Conservation (phyloP, 2,113 vertebrate genomes). For the Ramphastos sulfuratus region DNA sequence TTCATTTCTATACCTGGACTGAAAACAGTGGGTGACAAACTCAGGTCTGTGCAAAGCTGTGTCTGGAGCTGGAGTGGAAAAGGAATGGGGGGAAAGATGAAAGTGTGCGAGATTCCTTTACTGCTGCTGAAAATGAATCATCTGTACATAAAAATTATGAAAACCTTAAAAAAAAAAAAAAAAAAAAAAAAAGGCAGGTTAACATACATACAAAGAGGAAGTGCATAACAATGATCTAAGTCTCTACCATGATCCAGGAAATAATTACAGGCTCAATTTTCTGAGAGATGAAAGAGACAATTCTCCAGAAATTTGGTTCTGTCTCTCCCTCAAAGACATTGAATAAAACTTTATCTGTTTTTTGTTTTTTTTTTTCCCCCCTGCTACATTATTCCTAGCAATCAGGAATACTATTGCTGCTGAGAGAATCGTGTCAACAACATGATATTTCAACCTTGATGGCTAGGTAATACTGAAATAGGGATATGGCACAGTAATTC, state of each 20-base stretch:
- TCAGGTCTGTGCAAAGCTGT: neutral
- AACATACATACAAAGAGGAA: conserved; percentile 8
- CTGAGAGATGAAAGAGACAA: conserved; percentile 9
- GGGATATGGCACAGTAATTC: neutral
- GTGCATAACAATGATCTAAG: conserved; percentile 6
- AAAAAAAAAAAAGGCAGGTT: neutral
- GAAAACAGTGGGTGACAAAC: neutral
- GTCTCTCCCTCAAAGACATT: neutral
- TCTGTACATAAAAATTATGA: neutral
- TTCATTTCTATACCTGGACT: neutral
- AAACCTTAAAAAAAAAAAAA: neutral
- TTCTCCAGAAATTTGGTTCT: conserved; percentile 16
- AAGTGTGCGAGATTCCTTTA: neutral
- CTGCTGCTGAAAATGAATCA: conserved; percentile 20
- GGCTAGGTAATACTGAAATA: neutral
- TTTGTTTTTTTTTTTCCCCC: neutral
- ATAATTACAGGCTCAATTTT: conserved; percentile 47
- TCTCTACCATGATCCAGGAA: neutral
- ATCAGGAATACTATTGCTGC: neutral
- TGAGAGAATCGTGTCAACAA: neutral
- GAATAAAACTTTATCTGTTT: neutral
- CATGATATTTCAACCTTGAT: neutral
- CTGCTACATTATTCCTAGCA: neutral
- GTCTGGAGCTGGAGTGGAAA: neutral
- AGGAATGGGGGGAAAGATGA: neutral